These are phyloP conservation scores for Actinernus sp. DNA, from an alignment of 92 coral and sea anemone genomes.

Conservation along the genomic window DNA sequence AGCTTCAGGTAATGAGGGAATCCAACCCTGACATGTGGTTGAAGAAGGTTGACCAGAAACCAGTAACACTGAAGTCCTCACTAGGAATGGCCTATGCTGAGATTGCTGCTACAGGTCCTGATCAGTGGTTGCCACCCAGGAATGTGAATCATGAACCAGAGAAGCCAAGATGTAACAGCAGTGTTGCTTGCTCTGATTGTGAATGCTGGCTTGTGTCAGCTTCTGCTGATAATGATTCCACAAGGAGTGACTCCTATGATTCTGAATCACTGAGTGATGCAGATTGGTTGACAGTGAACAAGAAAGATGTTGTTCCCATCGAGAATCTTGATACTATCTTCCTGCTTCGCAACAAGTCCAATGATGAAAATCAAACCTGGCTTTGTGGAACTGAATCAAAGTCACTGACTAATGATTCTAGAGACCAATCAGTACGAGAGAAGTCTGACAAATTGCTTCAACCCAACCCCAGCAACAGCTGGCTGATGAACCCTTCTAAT, in stretches of 20 bases:
- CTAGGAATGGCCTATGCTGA: slow-evolving; percentile 6
- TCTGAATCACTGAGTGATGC: slow-evolving; percentile 22
- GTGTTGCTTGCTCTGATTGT: slow-evolving; percentile 28
- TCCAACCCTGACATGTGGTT: slow-evolving; percentile 55
- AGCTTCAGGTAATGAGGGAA: slow-evolving; percentile 10
- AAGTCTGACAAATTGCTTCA: slow-evolving; percentile 37
- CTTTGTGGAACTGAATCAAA: no score
- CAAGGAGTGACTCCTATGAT: slow-evolving; percentile 1
- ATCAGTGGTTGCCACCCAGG: slow-evolving; percentile 3
- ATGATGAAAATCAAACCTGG: no score
- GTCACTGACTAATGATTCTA: no score
- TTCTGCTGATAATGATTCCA: neutral
- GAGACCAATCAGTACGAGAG: slow-evolving; percentile 51
- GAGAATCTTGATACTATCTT: slow-evolving; percentile 41
- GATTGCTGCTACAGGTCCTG: slow-evolving; percentile 30
- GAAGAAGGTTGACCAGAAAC: slow-evolving; percentile 24
- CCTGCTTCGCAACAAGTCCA: neutral
- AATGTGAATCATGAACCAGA: neutral
- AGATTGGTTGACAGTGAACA: slow-evolving; percentile 62
- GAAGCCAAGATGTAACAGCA: slow-evolving; percentile 11
- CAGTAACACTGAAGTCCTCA: slow-evolving; percentile 6
- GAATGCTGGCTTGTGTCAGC: slow-evolving; percentile 10
- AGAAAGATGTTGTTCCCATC: slow-evolving; percentile 34
- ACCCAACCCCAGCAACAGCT: slow-evolving; percentile 45
- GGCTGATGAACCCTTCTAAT: slow-evolving; percentile 38